Evolutionary conservation across 2,888 invertebrate genomes (phyloP), one percentile per base, ranked within the genome.

Genomic region (Oscheius sp.): DNA sequence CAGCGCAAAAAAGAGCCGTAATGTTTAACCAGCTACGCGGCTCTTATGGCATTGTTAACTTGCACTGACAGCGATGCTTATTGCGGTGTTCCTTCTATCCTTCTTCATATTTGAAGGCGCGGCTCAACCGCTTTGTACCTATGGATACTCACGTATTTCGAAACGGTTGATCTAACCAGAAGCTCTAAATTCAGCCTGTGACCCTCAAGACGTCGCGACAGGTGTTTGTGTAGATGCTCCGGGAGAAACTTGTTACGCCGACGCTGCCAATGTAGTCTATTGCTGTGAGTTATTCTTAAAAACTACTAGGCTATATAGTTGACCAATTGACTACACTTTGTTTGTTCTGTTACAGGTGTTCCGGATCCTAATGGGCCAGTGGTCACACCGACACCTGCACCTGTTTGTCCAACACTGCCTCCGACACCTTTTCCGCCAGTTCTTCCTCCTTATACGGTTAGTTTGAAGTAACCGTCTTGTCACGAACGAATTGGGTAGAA

Each of bases 181-280:
- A 32, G 37, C 2, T 32, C 47, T 13, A 29, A 47, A 58, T 58
- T 29, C n/a, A 70, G 70, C 60, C 7, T 70, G 70, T 59, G 29
- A 58, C 13, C 70, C 70, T 9, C 70, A 70, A 51, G 60, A 58
- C 29, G 47, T 59, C 29, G 32, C 48, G 7, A 35, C 42, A 9
- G 70, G 70, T 29, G 70, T 70, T 50, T 70, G 70, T n/a, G 33
- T 59, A n/a, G 70, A 70, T 59, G 70, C 70, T 2, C 70, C 70
- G 1, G 70, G 70, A 59, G 59, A 70, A 59, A 57, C 57, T 13
- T 70, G 70, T 33, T 70, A 70, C 50, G 35, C 10, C 7, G 70
- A 70, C 29, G 13, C 13, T 13, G 59, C 33, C 33, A 48, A 48
- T 21, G 57, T 70, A 2, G 70, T 60, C 29, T 70, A 70, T n/a